Evolutionary conservation across 1,140 invertebrate species (phyloP).

Genomic region (Hycleus phaleratus): DNA sequence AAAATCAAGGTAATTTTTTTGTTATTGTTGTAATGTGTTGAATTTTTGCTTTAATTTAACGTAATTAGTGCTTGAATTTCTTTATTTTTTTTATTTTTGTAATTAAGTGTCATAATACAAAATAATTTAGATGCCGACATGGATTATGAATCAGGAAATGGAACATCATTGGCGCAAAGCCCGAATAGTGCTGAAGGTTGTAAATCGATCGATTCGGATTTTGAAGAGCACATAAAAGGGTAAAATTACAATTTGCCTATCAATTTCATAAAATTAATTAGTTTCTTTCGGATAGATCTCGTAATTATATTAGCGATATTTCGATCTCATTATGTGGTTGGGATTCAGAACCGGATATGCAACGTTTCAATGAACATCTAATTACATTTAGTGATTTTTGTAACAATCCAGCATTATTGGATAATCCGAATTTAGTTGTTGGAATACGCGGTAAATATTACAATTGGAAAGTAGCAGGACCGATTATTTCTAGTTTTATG

Average conservation of each 20-base stretch:
- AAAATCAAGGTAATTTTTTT: slow-evolving; percentile 29
- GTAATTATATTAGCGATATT: slow-evolving; percentile 51
- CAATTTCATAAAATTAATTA: background rate
- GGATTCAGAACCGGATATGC: slow-evolving; percentile 53
- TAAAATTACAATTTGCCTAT: slow-evolving; percentile 19
- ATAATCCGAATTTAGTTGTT: slow-evolving; percentile 80
- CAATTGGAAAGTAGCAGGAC: slow-evolving; percentile 80
- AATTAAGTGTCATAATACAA: slow-evolving; percentile 32
- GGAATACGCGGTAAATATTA: slow-evolving; percentile 81
- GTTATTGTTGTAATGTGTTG: background rate
- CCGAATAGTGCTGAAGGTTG: slow-evolving; percentile 81
- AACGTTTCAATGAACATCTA: slow-evolving; percentile 66
- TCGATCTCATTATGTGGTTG: slow-evolving; percentile 77
- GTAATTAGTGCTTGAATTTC: background rate
- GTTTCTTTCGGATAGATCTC: slow-evolving; percentile 13
- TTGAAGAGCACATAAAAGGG: slow-evolving; percentile 55
- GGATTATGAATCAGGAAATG: slow-evolving; percentile 91
- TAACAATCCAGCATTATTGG: slow-evolving; percentile 67
- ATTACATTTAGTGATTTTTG: slow-evolving; percentile 79
- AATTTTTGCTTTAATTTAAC: slow-evolving; percentile 1
- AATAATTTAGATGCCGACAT: slow-evolving; percentile 60
- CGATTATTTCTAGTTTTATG: slow-evolving; percentile 76
- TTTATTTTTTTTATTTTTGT: slow-evolving; percentile 18
- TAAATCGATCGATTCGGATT: slow-evolving; percentile 71
- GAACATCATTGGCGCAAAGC: slow-evolving; percentile 86